Evolutionary conservation across 2,888 invertebrate species (phyloP).

Genomic region (Cerceris rybyensis): DNA sequence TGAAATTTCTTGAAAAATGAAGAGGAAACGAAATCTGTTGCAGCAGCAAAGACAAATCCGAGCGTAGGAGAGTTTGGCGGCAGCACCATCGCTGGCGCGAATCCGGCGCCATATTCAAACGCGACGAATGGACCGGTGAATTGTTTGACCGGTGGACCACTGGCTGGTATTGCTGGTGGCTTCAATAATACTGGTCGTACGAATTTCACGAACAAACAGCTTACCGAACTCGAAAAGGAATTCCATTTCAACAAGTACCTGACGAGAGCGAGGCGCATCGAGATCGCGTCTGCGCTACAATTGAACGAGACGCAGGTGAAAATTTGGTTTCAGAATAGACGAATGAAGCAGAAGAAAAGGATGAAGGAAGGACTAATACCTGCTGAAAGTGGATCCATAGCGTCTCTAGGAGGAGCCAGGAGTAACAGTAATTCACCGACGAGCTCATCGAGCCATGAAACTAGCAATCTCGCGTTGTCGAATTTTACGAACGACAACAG

Average conservation of each 20-base stretch:
- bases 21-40: conserved; percentile 56
- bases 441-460: conserved; percentile 74
- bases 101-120: conserved; percentile 63
- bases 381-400: conserved; percentile 83
- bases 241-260: conserved; percentile 99
- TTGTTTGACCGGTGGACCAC: conserved; percentile 67
- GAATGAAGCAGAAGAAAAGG: conserved; percentile 99
- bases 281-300: conserved; percentile 97
- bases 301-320: conserved; percentile 99
- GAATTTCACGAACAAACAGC: conserved; percentile 99
- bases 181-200: conserved; percentile 95
- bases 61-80: conserved; percentile 73
- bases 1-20: background rate
- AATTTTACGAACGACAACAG: conserved; percentile 87
- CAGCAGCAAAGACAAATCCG: conserved; percentile 75
- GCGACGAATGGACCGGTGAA: conserved; percentile 69
- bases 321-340: conserved; percentile 99
- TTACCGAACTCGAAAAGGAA: conserved; percentile 99
- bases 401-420: conserved; percentile 75
- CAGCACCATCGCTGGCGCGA: conserved; percentile 60
- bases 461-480: conserved; percentile 68
- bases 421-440: conserved; percentile 80
- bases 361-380: conserved; percentile 95
- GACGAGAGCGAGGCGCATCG: conserved; percentile 97
- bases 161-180: conserved; percentile 71